Base-by-base conservation (phyloP, 2,888 invertebrate genomes). In the Alloscopus bannaensis region DNA sequence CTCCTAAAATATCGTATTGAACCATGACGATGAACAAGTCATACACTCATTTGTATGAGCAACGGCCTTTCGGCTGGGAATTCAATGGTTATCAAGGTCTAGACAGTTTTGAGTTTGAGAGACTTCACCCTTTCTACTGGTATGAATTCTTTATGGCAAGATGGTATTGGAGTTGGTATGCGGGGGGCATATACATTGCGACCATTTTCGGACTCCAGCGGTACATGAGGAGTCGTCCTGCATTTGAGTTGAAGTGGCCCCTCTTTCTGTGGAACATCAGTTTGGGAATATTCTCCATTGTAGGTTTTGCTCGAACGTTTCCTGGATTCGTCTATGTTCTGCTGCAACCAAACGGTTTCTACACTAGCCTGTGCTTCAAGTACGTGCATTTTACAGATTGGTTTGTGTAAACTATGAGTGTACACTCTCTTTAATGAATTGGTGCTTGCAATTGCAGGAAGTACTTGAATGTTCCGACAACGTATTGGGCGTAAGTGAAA, bases 261-360 rank as follows among this genome's bases (percentile, higher is more conserved):
- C 87, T 91, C 6, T 88, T 89, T 36, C 47, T 89, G 16, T 91
- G 91, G 91, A 91, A 91, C 86, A 86, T 89, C 22, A 86, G 88
- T 31, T 87, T 91, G 77, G 91, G 91, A 6, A 79, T 90, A 11
- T 91, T 91, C 87, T 90, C 90, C 87, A 90, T 89, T 64, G 87
- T 88, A 75, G 91, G 89, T 75, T 88, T 89, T 55, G 87, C 64
- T 3, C 86, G 91, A 60, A 90, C 90, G 64, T 86, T 89, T 4
- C 91, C 91, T 0, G 91, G 91, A 86, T 86, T 91, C 57, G 77
- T 88, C 1, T 87, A 88, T 72, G 88, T 89, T 1, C 85, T 90
- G 42, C 85, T 84, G 11, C 88, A 88, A 26, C 88, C 89, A 75
- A 90, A 91, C n/a, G 89, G 91, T 85, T 88, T 89, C 65, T 89